Evolutionary conservation across 2,888 invertebrate genomes (phyloP).

Genomic region (Drosophila paranaensis): DNA sequence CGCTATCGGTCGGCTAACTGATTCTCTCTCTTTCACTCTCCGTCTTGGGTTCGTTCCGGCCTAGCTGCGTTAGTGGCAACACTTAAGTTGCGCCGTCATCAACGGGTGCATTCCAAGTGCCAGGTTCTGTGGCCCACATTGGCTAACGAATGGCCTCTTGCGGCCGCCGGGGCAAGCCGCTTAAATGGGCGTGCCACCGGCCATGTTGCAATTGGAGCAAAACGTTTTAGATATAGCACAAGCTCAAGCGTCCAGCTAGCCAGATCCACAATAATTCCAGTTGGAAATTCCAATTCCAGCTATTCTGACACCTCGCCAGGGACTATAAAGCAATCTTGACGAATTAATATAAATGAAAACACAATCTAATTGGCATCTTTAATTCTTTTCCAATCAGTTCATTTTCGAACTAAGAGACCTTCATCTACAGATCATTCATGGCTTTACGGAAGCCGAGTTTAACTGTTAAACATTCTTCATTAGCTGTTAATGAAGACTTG

Average conservation of each 20-base stretch:
- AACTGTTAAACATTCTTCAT: conserved; percentile 15
- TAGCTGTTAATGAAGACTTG: conserved; percentile 10
- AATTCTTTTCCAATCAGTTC: neutral
- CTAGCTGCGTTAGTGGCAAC: conserved; percentile 39
- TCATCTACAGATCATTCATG: neutral
- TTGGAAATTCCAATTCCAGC: neutral
- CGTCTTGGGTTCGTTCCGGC: conserved; percentile 40
- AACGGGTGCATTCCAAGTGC: conserved; percentile 54
- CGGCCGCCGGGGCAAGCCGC: conserved; percentile 34
- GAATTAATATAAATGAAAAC: neutral
- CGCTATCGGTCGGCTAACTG: neutral
- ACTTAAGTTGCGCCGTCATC: conserved; percentile 52
- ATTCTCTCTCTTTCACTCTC: conserved; percentile 9
- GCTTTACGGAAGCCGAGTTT: conserved; percentile 2
- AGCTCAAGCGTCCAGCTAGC: conserved; percentile 5
- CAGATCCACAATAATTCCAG: conserved; percentile 6
- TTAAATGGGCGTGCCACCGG: conserved; percentile 50
- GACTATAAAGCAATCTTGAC: neutral
- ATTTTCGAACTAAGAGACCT: neutral
- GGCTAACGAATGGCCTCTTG: conserved; percentile 31
- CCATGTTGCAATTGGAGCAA: conserved; percentile 47
- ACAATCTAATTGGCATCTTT: neutral
- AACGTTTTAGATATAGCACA: conserved; percentile 39
- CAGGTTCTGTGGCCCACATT: conserved; percentile 63
- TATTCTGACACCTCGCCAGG: neutral